A percentile compares a stretch with the other conserved stretches of the same genome.
These are phyloP conservation scores for Antheraea yamamai DNA, from an alignment of 2,888 invertebrate genomes.

Conservation along the genomic window DNA sequence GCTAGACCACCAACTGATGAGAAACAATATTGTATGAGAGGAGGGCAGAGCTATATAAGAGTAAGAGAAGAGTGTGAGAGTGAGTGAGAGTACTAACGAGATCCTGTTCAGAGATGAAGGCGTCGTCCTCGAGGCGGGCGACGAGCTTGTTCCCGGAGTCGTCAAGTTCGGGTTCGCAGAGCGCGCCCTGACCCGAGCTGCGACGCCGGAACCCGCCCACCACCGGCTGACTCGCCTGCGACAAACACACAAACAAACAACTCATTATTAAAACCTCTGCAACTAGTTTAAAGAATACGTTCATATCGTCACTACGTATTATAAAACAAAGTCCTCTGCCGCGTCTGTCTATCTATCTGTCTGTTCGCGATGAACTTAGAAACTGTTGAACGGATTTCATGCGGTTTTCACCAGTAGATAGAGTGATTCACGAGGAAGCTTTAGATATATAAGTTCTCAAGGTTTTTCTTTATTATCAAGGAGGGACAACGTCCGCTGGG, in stretches of 20 bases:
- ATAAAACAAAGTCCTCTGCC: too few species aligned
- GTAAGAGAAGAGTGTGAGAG: not conserved
- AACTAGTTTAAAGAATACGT: not conserved
- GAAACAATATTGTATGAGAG: too few species aligned
- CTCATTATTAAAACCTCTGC: not conserved
- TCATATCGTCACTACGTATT: too few species aligned
- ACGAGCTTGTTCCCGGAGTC: conserved; percentile 79
- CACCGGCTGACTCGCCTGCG: conserved; percentile 72
- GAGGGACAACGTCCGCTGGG: too few species aligned
- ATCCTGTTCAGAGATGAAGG: conserved; percentile 79
- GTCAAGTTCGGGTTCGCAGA: conserved; percentile 75
- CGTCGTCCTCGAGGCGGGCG: conserved; percentile 76
- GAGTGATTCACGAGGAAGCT: too few species aligned
- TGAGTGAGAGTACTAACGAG: conserved; percentile 53
- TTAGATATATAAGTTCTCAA: too few species aligned
- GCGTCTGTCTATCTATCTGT: too few species aligned
- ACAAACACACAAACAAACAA: not conserved
- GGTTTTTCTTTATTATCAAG: too few species aligned
- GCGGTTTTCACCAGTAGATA: too few species aligned
- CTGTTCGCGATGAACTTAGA: too few species aligned
- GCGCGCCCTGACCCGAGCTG: conserved; percentile 69
- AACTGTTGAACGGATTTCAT: too few species aligned
- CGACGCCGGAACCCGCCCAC: conserved; percentile 72
- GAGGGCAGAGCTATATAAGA: not conserved
- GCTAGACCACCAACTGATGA: too few species aligned